Evolutionary conservation across 2,888 invertebrate species (phyloP).

Genomic region (Lacanobia oleracea): DNA sequence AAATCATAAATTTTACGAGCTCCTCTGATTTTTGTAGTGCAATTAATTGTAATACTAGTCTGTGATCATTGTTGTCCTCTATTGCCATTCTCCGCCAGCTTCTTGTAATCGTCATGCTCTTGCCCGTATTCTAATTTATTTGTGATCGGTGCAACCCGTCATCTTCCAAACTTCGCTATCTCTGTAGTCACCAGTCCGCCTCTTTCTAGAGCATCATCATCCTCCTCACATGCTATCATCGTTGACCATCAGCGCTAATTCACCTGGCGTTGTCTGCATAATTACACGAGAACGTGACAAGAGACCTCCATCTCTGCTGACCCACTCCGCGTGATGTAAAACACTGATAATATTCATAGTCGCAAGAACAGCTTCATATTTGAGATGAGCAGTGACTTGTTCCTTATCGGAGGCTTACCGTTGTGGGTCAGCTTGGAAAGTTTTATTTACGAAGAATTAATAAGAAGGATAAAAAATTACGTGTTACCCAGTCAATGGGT

Average conservation of each 20-base stretch:
- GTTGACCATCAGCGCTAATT: constrained; percentile 9
- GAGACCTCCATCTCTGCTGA: constrained; percentile 20
- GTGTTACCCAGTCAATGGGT: no score
- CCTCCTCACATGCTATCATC: background rate
- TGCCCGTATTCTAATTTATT: no score
- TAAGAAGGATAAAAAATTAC: background rate
- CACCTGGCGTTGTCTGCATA: constrained; percentile 21
- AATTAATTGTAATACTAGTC: no score
- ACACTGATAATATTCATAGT: constrained; percentile 30
- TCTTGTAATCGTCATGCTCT: no score
- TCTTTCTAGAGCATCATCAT: background rate
- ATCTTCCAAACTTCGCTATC: no score
- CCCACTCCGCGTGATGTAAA: constrained; percentile 35
- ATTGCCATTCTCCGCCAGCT: no score
- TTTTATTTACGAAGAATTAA: background rate
- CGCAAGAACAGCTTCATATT: constrained; percentile 1
- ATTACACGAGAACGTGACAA: constrained; percentile 16
- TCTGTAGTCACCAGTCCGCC: no score
- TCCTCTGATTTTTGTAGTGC: no score
- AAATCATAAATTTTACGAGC: no score
- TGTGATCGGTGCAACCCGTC: no score
- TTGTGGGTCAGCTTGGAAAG: background rate
- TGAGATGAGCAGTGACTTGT: constrained; percentile 3
- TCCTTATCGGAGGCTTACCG: background rate
- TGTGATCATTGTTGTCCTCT: no score